Evolutionary conservation across 1,140 invertebrate species (phyloP), one percentile per base, ranked within the genome.

Genomic region (Polyergus mexicanus): DNA sequence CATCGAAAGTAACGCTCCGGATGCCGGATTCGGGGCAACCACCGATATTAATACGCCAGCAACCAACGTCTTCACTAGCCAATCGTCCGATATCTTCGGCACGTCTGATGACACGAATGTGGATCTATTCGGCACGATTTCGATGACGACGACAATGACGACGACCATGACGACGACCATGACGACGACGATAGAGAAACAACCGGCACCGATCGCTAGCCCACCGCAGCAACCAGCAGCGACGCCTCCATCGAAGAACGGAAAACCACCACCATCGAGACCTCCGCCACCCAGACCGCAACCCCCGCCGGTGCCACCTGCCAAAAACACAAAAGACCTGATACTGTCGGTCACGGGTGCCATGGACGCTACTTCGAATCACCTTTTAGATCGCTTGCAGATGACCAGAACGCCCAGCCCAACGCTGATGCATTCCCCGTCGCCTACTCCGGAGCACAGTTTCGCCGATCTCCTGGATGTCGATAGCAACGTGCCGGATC

Each of bases 361-460:
- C 62, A 97, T 98, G 97, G 98, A 98, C 92, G 97, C 98, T 38
- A 98, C 98, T 0, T 98, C 98, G 76, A 97, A 97, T 25, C 97
- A 98, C 93, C 95, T 98, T 65, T 92, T 98, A 56, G 97, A 98
- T 86, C 96, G 98, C 63, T 96, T 98, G 62, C 97, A 97, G 85
- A 97, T 97, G 10, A 98, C 98, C 1, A 96, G 97, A 85, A 97
- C 97, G 1, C 98, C 97, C 0, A 98, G 97, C 93, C 97, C 98
- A 1, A 97, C 98, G 0, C 96, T 97, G 16, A 97, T 98, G 95
- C 97, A 98, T 92, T 98, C 98, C 1, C 97, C 98, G 1, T 98
- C 97, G 88, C 98, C 98, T 0, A 98, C 98, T 2, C 98, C 98
- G 0, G 97, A 98, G 84, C 96, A 96, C 56, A 95, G 95, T 41